Base-by-base conservation (phyloP, 2,797 vertebrate species). In the Pangasius krempfi region DNA sequence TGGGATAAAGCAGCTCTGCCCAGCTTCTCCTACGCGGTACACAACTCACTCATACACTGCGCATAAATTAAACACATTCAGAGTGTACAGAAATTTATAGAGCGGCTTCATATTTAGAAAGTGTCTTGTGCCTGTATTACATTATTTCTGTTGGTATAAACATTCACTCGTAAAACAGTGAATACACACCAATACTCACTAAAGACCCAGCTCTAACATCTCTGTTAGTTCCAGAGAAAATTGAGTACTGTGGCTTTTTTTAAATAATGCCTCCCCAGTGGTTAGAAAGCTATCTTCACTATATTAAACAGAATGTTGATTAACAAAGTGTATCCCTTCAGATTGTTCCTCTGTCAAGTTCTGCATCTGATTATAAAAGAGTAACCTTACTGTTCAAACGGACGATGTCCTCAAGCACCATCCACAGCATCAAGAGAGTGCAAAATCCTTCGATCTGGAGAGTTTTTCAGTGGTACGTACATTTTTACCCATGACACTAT, bases 371-470 rank as follows among this genome's bases (percentile, higher is more conserved):
- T 78, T 97, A 96, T 87, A 76, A 86, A 22, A 95, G 92, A 88
- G 95, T 99, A 33, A 90, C 91, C 86, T 68, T 0, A 73, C 91
- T 97, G 92, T 99, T 99, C 84, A 93, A 91, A 75, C 75, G 81
- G 33, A 99, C 98, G 0, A 95, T 99, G 96, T 90, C 95, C 18
- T 88, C 0, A 8, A 92, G 92, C 30, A 86, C 1, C 30, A 95
- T 98, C 81, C 89, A 56, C 86, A 95, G 86, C 88, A 96, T 98
- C 84, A 79, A 95, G 50, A 96, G 97, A 92, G 95, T 98, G 92
- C 98, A 98, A 94, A 98, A 98, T 89, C 94, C 92, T 0, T 96
- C 95, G 44, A 95, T 98, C 90, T 98, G 97, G 97, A 95, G 91
- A 89, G 92, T 96, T 40, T 98, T 96, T 92, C 96, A 97, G 13